Conservation (phyloP, 2,113 vertebrate genomes). For the Corynorhinus townsendii region DNA sequence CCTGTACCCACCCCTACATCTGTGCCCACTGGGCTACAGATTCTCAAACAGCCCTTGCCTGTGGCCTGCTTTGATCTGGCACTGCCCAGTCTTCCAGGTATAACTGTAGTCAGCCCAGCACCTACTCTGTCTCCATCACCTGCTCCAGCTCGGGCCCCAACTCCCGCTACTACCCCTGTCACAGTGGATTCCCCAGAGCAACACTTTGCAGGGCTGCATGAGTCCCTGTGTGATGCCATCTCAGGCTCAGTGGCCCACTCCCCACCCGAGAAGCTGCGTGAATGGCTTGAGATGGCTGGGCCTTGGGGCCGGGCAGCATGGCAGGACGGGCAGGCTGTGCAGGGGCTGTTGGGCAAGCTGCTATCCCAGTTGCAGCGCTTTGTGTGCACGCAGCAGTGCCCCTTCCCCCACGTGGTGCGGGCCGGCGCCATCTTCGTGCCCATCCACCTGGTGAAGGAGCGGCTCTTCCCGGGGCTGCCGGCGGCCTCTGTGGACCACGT, state of each 20-base stretch:
- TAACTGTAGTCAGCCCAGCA: conserved; percentile 28
- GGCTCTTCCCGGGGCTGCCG: conserved; percentile 90
- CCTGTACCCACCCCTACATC: background rate
- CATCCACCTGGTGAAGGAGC: conserved; percentile 94
- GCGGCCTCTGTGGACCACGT: conserved; percentile 88
- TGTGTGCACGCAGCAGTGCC: conserved; percentile 80
- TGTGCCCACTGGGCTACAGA: background rate
- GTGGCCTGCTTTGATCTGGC: conserved; percentile 72
- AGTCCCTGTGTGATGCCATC: conserved; percentile 83
- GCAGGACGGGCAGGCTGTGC: conserved; percentile 82
- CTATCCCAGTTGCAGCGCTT: conserved; percentile 86
- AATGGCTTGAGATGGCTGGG: conserved; percentile 76
- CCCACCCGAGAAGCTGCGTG: conserved; percentile 74
- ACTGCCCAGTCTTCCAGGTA: conserved; percentile 7
- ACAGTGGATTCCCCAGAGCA: conserved; percentile 52
- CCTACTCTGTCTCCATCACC: background rate
- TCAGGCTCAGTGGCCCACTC: conserved; percentile 80
- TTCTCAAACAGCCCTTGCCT: conserved; percentile 69
- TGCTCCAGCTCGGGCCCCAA: background rate
- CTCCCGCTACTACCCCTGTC: background rate
- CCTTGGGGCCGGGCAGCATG: conserved; percentile 82
- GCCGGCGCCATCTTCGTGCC: conserved; percentile 92
- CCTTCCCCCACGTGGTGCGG: conserved; percentile 92
- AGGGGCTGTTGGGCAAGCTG: conserved; percentile 77
- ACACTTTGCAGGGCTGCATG: conserved; percentile 86